These are phyloP conservation scores for Lagodon rhomboides DNA, from an alignment of 2,797 vertebrate genomes.

Conservation along the genomic window DNA sequence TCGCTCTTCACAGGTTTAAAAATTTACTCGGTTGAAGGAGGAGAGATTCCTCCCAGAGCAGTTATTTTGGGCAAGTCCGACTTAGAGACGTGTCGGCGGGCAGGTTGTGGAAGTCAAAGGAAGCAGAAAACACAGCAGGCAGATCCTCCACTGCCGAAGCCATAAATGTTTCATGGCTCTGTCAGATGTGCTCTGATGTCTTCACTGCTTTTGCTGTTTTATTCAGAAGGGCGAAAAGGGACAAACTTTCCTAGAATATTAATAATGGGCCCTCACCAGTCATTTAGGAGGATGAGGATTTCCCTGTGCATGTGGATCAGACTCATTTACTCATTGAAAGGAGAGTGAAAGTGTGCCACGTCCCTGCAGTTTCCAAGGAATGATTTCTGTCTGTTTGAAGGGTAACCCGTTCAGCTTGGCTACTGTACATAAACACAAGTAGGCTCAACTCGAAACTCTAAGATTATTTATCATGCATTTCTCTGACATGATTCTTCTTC, in stretches of 20 bases:
- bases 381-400: conserved; percentile 37
- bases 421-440: background rate
- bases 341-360: conserved; percentile 57
- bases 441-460: conserved; percentile 12
- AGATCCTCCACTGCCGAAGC: conserved; percentile 65
- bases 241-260: conserved; percentile 82
- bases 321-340: conserved; percentile 51
- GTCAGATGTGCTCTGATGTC: conserved; percentile 82
- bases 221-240: conserved; percentile 82
- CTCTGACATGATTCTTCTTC: background rate
- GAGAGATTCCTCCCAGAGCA: conserved; percentile 38
- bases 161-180: conserved; percentile 85
- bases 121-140: conserved; percentile 63
- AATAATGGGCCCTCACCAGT: conserved; percentile 58
- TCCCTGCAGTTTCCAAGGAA: conserved; percentile 56
- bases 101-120: conserved; percentile 66
- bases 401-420: conserved; percentile 29
- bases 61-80: conserved; percentile 63
- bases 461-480: conserved; percentile 7
- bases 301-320: conserved; percentile 30
- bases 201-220: conserved; percentile 81
- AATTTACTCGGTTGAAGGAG: conserved; percentile 28
- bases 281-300: conserved; percentile 48
- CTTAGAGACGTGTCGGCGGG: conserved; percentile 56
- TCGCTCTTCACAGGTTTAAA: conserved; percentile 31